Evolutionary conservation across 1,140 invertebrate genomes (phyloP).

Genomic region (Helicoverpa armigera): DNA sequence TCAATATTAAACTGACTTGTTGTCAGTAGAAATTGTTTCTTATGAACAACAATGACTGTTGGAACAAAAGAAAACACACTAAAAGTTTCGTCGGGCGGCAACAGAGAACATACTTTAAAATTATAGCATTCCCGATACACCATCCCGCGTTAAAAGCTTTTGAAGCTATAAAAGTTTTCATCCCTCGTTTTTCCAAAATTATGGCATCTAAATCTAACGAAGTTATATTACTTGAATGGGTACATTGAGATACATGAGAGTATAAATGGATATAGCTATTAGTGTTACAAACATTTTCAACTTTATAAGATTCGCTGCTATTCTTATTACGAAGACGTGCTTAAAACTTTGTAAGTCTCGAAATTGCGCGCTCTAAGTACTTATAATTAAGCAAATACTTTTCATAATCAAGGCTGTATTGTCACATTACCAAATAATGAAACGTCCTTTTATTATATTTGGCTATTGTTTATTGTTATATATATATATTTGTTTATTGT

Average conservation of each 20-base stretch:
- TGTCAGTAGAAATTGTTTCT: constrained; percentile 7
- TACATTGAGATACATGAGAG: background rate
- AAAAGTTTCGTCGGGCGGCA: constrained; percentile 6
- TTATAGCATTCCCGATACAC: constrained; percentile 48
- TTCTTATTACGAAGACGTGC: constrained; percentile 1
- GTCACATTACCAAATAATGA: no score
- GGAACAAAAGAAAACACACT: constrained; percentile 28
- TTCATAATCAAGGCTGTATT: no score
- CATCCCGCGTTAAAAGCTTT: constrained; percentile 45
- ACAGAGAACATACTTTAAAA: constrained; percentile 39
- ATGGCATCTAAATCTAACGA: constrained; percentile 35
- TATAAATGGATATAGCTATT: background rate
- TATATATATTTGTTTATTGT: no score
- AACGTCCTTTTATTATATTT: no score
- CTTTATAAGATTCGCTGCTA: background rate
- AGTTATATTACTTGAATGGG: constrained; percentile 20
- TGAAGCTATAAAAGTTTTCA: constrained; percentile 39
- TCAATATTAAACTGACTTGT: constrained; percentile 17
- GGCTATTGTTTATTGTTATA: no score
- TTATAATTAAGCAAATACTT: no score
- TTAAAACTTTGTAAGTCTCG: background rate
- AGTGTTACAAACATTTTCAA: background rate
- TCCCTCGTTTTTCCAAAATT: constrained; percentile 32
- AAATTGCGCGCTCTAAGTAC: no score
- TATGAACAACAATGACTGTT: constrained; percentile 2